Conservation (phyloP, 2,113 vertebrate genomes). For the Galemys pyrenaicus region DNA sequence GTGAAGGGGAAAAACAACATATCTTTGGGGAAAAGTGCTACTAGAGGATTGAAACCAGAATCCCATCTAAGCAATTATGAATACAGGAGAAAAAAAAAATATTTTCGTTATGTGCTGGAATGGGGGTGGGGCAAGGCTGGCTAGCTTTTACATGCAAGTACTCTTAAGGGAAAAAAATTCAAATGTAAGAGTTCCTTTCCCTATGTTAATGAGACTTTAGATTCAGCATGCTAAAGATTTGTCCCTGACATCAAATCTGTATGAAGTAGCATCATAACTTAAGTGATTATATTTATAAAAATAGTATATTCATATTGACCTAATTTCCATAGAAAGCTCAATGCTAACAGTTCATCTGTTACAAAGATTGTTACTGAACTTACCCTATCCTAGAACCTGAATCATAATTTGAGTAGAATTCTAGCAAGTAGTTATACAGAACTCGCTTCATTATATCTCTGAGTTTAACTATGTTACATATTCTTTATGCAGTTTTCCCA, state of each 20-base stretch:
- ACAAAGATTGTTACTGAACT: constrained; percentile 51
- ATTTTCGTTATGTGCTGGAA: constrained; percentile 63
- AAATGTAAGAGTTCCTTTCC: neutral
- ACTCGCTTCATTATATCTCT: constrained; percentile 36
- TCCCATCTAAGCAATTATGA: constrained; percentile 79
- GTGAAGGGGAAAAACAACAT: constrained; percentile 80
- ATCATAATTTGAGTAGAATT: constrained; percentile 57
- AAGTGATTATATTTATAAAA: constrained; percentile 24
- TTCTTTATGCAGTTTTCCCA: constrained; percentile 64
- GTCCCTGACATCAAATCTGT: constrained; percentile 34
- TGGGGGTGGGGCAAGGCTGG: constrained; percentile 36
- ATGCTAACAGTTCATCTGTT: constrained; percentile 28
- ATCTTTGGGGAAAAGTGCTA: constrained; percentile 82
- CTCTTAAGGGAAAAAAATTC: constrained; percentile 53
- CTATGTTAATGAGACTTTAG: neutral
- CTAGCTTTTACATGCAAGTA: neutral
- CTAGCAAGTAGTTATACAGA: constrained; percentile 7
- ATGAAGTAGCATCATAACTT: constrained; percentile 8
- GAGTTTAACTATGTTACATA: constrained; percentile 43
- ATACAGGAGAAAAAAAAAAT: constrained; percentile 58
- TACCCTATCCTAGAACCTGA: constrained; percentile 31
- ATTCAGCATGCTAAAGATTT: constrained; percentile 44
- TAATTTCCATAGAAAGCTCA: constrained; percentile 59
- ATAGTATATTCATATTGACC: constrained; percentile 5
- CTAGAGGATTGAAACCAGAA: constrained; percentile 70